A percentile compares a stretch with the other conserved stretches of the same genome.
These are phyloP conservation scores for Limosa lapponica DNA, from an alignment of 2,797 vertebrate genomes.

Conservation along the genomic window DNA sequence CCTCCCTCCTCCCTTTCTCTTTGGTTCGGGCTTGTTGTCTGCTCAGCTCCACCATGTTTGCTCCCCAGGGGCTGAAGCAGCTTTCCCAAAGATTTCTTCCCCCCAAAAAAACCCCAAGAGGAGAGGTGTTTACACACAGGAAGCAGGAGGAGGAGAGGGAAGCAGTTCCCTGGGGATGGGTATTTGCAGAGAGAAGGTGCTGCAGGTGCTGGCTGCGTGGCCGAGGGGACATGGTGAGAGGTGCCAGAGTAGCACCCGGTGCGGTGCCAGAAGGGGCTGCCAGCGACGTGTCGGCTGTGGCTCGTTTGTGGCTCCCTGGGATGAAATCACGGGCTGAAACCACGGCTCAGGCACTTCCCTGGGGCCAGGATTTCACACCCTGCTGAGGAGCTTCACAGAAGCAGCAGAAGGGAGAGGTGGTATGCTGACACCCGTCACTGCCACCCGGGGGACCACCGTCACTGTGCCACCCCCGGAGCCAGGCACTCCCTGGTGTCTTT, in stretches of 20 bases:
- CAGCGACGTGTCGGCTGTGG: fast-evolving
- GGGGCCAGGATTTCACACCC: background rate
- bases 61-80: background rate
- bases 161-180: background rate
- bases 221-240: background rate
- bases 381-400: fast-evolving
- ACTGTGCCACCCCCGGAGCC: background rate
- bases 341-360: background rate
- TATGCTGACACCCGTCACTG: fast-evolving
- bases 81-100: background rate
- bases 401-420: background rate
- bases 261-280: background rate
- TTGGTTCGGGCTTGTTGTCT: background rate
- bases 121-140: background rate
- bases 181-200: background rate
- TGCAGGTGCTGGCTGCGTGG: fast-evolving
- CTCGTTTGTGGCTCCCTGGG: fast-evolving
- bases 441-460: too few species aligned
- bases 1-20: background rate
- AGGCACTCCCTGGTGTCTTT: fast-evolving
- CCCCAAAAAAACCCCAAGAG: background rate
- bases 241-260: background rate
- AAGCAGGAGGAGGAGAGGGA: background rate
- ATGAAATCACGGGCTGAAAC: background rate
- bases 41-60: background rate